Evolutionary conservation across 2,113 vertebrate genomes (phyloP).

Genomic region (Lagenorhynchus albirostris): DNA sequence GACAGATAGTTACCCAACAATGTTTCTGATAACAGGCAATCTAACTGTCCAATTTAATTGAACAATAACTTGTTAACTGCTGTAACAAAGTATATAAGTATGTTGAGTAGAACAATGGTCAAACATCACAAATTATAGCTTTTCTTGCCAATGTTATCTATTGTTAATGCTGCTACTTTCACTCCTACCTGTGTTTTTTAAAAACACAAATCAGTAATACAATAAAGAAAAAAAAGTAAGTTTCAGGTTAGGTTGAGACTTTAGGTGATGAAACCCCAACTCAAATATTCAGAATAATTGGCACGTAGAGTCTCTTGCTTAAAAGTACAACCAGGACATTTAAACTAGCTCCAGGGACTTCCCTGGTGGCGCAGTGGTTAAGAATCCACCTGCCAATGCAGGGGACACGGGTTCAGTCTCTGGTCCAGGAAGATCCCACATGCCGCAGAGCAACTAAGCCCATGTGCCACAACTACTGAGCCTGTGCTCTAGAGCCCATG

Average conservation of each 20-base stretch:
- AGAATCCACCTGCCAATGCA: too few relatives aligned
- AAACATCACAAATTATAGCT: background rate
- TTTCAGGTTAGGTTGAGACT: background rate
- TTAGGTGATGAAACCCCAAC: background rate
- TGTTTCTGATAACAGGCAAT: background rate
- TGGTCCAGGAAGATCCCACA: too few relatives aligned
- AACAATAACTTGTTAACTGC: background rate
- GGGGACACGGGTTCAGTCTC: too few relatives aligned
- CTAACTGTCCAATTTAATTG: background rate
- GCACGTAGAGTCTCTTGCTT: background rate
- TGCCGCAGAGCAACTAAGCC: rapidly evolving
- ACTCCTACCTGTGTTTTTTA: background rate
- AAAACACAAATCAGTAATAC: background rate
- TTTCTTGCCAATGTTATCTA: background rate
- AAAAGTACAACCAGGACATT: background rate
- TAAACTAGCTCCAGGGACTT: background rate
- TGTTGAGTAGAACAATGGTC: background rate
- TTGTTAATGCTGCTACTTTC: background rate
- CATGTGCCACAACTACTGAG: too few relatives aligned
- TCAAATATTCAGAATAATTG: background rate
- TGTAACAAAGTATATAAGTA: background rate
- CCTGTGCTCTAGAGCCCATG: too few relatives aligned
- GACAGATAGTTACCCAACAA: background rate
- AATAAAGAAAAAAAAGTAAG: background rate
- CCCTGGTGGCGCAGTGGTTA: too few relatives aligned